These are phyloP conservation scores for Acrocephalus scirpaceus DNA, from an alignment of 2,797 vertebrate genomes.

Conservation along the genomic window DNA sequence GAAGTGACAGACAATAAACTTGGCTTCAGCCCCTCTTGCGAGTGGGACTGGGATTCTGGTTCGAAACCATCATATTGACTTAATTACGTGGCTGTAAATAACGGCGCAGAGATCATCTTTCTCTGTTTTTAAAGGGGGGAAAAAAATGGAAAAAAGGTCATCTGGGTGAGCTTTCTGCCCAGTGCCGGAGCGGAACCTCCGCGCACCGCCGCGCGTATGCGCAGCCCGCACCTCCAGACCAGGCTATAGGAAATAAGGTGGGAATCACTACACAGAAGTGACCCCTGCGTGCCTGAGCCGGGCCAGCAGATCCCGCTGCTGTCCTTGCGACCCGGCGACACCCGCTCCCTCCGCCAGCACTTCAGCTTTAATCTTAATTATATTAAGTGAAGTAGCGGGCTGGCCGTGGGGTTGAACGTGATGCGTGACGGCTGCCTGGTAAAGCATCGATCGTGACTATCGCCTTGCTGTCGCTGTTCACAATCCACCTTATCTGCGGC, in stretches of 20 bases:
- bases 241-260: not conserved
- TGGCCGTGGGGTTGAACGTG: slow-evolving; percentile 54
- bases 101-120: not conserved
- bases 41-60: not conserved
- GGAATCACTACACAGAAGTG: not conserved
- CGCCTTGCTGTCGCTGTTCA: slow-evolving; percentile 64
- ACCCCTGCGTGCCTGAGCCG: not conserved
- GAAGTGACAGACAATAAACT: slow-evolving; percentile 5
- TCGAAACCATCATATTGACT: slow-evolving; percentile 13
- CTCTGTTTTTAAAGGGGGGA: not conserved
- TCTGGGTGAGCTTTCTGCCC: not conserved
- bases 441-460: slow-evolving; percentile 66
- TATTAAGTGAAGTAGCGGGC: slow-evolving; percentile 72
- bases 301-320: not conserved
- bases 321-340: slow-evolving; percentile 21
- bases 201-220: not conserved
- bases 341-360: slow-evolving; percentile 46
- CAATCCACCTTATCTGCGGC: not conserved
- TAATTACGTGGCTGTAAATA: slow-evolving; percentile 37
- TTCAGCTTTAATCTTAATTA: slow-evolving; percentile 78
- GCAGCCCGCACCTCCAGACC: not conserved
- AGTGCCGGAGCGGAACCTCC: not conserved
- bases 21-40: not conserved
- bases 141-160: not conserved
- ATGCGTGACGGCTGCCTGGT: slow-evolving; percentile 54